Conservation (phyloP, 2,113 vertebrate genomes). For the Bujurquina vittata region DNA sequence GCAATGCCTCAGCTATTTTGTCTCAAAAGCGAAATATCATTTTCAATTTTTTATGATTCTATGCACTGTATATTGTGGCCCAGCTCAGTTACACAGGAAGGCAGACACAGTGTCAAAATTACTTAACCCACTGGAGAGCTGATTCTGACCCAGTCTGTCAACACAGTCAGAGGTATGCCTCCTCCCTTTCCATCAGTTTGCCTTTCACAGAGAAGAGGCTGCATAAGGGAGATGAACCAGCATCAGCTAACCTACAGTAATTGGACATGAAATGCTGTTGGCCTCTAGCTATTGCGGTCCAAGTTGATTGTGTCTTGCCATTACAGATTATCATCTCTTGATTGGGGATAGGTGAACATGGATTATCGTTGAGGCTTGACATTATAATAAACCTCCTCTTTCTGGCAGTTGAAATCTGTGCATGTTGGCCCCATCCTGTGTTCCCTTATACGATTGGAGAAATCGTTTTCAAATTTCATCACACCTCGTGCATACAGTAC, state of each 20-base stretch:
- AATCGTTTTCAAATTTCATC: constrained; percentile 8
- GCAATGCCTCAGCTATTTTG: constrained; percentile 55
- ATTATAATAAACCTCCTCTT: constrained; percentile 26
- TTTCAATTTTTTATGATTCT: constrained; percentile 61
- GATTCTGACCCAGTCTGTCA: constrained; percentile 71
- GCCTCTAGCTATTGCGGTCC: constrained; percentile 65
- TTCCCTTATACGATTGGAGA: constrained; percentile 18
- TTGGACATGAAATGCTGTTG: constrained; percentile 80
- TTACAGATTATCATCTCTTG: constrained; percentile 68
- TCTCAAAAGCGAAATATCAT: constrained; percentile 60
- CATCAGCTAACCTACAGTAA: constrained; percentile 67
- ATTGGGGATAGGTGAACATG: constrained; percentile 40
- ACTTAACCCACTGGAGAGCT: constrained; percentile 62
- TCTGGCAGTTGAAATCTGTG: constrained; percentile 43
- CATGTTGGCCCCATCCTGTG: constrained; percentile 36
- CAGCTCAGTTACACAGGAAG: constrained; percentile 44
- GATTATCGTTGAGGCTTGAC: constrained; percentile 57
- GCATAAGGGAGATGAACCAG: constrained; percentile 52
- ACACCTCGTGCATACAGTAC: background rate
- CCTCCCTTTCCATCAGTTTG: constrained; percentile 40
- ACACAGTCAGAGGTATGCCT: constrained; percentile 50
- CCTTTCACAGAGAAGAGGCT: constrained; percentile 41
- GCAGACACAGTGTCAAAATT: constrained; percentile 62
- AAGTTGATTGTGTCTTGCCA: constrained; percentile 75
- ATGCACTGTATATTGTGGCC: constrained; percentile 38